Base-by-base conservation (phyloP, 2,113 vertebrate genomes). In the Gasterosteus nipponicus region DNA sequence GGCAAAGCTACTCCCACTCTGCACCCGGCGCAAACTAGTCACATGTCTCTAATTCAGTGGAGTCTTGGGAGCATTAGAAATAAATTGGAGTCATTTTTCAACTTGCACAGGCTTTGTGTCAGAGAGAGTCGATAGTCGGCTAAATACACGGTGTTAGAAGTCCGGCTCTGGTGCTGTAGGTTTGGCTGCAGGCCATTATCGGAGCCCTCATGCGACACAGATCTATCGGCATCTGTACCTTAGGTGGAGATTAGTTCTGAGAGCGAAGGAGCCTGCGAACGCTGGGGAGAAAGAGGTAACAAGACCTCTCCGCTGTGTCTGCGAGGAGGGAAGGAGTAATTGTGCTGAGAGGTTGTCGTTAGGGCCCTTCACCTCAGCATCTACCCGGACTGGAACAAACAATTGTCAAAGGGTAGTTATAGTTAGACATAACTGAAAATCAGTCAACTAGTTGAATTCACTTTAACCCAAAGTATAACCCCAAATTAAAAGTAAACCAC, bases 21-120 rank as follows among this genome's bases (percentile, higher is more conserved):
- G 61, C 22, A 73, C 59, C 61, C 19, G 51, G 46, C 63, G 63
- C 56, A 63, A 68, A 67, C 71, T 54, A 78, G 67, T 77, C 83
- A 29, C 53, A 74, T 49, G 26, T 46, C 69, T 71, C 70, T 78
- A 73, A 86, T 82, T 84, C 75, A 83, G 77, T 70, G 56, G 51
- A 64, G 84, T 85, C 80, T 85, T 59, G 61, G 85, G 80, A 85
- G 73, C 57, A 73, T 57, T 62, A 67, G 73, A 51, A 67, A 88
- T 81, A 87, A 88, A 91, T 86, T 89, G 82, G 70, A 75, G 26
- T 56, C 71, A 80, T 89, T 87, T 72, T 74, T 91, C 86, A 88
- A 69, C 76, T 57, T 69, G 74, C 41, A 57, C 73, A 80, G 66
- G 61, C 80, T 70, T 54, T 57, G 62, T 78, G 81, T 78, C 78